phyloP scores from a whole-genome alignment of 2,797 vertebrate genomes.

The Amblyraja radiata region DNA sequence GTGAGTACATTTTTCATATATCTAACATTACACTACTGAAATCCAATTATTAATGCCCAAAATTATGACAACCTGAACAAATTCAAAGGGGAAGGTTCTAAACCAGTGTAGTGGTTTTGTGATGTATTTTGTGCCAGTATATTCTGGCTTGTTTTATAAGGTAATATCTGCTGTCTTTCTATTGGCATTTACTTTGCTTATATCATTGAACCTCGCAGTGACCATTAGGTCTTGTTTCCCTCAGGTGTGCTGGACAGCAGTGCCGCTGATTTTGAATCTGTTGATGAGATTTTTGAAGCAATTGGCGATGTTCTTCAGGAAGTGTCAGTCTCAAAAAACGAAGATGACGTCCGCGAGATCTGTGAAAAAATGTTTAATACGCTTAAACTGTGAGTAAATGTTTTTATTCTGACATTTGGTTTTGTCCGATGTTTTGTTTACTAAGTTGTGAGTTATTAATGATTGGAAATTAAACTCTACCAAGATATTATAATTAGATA shows the following conservation, averaged over 20 bases:
- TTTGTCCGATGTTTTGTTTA: not conserved
- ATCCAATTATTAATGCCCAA: not conserved
- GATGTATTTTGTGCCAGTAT: not conserved
- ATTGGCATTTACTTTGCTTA: not conserved
- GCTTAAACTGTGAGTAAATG: slow-evolving; percentile 67
- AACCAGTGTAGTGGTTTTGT: not conserved
- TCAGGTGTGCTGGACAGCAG: slow-evolving; percentile 76
- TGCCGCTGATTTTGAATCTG: slow-evolving; percentile 82
- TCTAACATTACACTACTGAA: not conserved
- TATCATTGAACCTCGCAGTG: not conserved
- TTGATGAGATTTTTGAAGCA: slow-evolving; percentile 86
- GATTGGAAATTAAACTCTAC: not conserved
- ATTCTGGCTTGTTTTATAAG: not conserved
- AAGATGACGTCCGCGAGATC: slow-evolving; percentile 77
- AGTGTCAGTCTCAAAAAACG: slow-evolving; percentile 81
- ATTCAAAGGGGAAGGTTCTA: not conserved
- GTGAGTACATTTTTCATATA: not conserved
- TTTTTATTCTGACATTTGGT: not conserved
- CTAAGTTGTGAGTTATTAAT: not conserved
- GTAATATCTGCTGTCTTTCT: not conserved
- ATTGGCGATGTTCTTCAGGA: slow-evolving; percentile 83
- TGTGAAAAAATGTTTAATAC: slow-evolving; percentile 91
- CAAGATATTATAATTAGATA: not conserved
- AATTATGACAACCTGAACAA: not conserved
- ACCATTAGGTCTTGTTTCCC: slow-evolving; percentile 1